A percentile compares a stretch with the other conserved stretches of the same genome.
phyloP scores from a whole-genome alignment of 2,888 invertebrate genomes.

The Temnothorax unifasciatus region DNA sequence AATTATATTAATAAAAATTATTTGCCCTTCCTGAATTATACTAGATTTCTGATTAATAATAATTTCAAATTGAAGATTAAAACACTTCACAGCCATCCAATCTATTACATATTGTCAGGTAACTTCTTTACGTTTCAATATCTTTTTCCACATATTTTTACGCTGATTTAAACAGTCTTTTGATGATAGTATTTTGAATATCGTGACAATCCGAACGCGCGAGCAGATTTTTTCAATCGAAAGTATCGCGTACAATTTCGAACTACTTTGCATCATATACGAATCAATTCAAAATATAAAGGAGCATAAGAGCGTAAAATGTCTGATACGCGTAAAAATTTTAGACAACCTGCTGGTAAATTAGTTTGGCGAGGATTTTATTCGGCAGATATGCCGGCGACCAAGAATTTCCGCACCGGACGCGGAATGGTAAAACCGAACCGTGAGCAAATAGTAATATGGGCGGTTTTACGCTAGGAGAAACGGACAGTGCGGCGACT shows the following conservation, averaged over 20 bases:
- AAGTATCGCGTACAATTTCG: not conserved
- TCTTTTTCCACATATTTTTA: not conserved
- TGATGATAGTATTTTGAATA: not conserved
- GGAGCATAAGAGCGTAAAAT: not conserved
- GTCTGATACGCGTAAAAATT: constrained; percentile 26
- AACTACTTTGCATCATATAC: not conserved
- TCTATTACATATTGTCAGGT: not conserved
- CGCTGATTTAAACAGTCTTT: not conserved
- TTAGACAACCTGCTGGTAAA: constrained; percentile 1
- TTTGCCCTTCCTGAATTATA: not conserved
- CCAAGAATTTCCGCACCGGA: constrained; percentile 53
- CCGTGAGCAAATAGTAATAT: constrained; percentile 76
- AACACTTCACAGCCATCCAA: not conserved
- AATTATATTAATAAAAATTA: not conserved
- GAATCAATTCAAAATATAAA: not conserved
- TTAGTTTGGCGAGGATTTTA: constrained; percentile 55
- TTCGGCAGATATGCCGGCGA: constrained; percentile 50
- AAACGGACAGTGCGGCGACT: constrained; percentile 33
- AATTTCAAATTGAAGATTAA: not conserved
- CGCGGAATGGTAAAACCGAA: constrained; percentile 64
- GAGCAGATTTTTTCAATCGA: not conserved
- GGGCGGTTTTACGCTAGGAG: constrained; percentile 52
- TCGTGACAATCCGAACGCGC: not conserved
- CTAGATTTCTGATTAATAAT: not conserved
- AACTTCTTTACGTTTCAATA: not conserved